phyloP scores from a whole-genome alignment of 2,797 vertebrate species.

The Anguilla pacifica region DNA sequence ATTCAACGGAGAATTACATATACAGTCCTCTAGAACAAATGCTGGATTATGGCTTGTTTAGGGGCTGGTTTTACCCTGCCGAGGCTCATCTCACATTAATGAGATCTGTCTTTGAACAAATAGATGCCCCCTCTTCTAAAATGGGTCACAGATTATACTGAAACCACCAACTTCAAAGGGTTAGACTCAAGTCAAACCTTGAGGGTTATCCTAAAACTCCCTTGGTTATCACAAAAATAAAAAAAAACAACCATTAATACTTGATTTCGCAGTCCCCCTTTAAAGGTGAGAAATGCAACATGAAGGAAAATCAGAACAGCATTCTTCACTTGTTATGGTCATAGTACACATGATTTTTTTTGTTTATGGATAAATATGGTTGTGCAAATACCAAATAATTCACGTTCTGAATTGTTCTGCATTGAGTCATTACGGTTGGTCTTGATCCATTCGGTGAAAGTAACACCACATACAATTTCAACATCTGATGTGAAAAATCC shows the following conservation, averaged over 20 bases:
- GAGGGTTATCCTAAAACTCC: constrained; percentile 57
- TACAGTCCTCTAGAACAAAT: constrained; percentile 76
- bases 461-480: not conserved
- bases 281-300: not conserved
- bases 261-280: not conserved
- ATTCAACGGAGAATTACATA: constrained; percentile 78
- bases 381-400: not conserved
- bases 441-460: not conserved
- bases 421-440: not conserved
- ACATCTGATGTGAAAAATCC: not conserved
- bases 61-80: constrained; percentile 66
- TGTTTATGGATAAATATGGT: not conserved
- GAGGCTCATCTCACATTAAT: constrained; percentile 67
- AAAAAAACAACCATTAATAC: constrained; percentile 6
- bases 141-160: constrained; percentile 74
- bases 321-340: not conserved
- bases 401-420: not conserved
- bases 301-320: not conserved
- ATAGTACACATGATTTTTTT: not conserved
- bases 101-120: constrained; percentile 56
- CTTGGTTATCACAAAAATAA: not conserved
- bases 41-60: constrained; percentile 70
- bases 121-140: constrained; percentile 60
- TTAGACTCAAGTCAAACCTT: constrained; percentile 63
- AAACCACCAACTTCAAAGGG: constrained; percentile 70